These are phyloP conservation scores for Paralichthys olivaceus DNA, from an alignment of 2,113 vertebrate species.

Conservation along the genomic window DNA sequence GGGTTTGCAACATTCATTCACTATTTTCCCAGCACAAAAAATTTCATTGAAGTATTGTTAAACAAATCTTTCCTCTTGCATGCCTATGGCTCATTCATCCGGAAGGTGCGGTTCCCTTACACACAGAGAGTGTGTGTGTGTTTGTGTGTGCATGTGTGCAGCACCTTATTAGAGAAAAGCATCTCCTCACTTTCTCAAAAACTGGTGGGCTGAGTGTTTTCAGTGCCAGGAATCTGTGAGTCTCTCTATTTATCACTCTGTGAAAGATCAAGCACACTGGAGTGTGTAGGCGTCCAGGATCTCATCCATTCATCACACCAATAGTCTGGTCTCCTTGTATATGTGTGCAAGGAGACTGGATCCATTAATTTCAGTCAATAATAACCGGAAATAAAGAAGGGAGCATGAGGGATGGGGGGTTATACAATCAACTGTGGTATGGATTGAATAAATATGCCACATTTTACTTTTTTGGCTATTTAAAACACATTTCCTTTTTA, in stretches of 20 bases:
- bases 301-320: constrained; percentile 40
- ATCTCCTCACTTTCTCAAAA: background rate
- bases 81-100: background rate
- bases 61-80: too few species aligned
- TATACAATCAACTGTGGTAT: background rate
- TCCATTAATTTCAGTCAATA: constrained; percentile 17
- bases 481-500: background rate
- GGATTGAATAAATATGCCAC: background rate
- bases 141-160: background rate
- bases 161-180: constrained; percentile 7
- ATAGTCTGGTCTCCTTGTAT: background rate
- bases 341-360: constrained; percentile 4
- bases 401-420: background rate
- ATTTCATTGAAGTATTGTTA: too few species aligned
- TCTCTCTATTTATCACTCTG: constrained; percentile 21
- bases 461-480: background rate
- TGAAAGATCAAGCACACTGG: constrained; percentile 27
- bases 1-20: background rate
- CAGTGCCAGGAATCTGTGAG: background rate
- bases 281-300: constrained; percentile 8
- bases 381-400: background rate
- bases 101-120: background rate
- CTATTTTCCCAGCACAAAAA: background rate
- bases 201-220: background rate
- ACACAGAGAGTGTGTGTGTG: background rate